phyloP scores from a whole-genome alignment of 2,888 invertebrate species.

The Dysmachus trigonus region DNA sequence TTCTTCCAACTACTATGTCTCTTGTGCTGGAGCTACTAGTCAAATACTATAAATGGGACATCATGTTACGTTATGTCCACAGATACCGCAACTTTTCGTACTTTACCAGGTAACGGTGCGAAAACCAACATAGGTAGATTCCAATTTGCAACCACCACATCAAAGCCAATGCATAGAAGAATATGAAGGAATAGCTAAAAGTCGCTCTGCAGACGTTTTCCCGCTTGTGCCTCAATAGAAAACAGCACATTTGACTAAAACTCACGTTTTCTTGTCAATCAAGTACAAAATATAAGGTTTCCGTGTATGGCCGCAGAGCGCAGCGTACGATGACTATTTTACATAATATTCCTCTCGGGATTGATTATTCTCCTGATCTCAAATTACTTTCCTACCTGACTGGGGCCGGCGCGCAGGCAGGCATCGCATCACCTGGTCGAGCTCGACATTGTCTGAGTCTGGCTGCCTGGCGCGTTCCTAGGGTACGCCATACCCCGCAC shows the following conservation, averaged over 20 bases:
- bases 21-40: too few relatives aligned
- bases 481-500: not conserved
- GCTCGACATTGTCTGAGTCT: not conserved
- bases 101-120: not conserved
- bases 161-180: not conserved
- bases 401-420: not conserved
- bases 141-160: not conserved
- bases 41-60: too few relatives aligned
- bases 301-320: not conserved
- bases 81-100: too few relatives aligned
- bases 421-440: conserved; percentile 5
- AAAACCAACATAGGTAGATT: not conserved
- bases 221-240: not conserved
- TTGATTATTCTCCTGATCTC: conserved; percentile 23
- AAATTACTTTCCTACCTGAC: conserved; percentile 22
- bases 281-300: not conserved
- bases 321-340: not conserved
- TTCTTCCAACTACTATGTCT: too few relatives aligned
- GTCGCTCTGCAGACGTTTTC: not conserved
- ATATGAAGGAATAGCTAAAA: not conserved
- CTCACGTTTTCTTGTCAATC: conserved; percentile 23
- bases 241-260: conserved; percentile 10
- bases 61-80: too few relatives aligned
- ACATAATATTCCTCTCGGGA: not conserved
- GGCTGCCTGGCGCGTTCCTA: not conserved